Evolutionary conservation across 2,888 invertebrate genomes (phyloP).

Genomic region (Arrhopalites spinosus): DNA sequence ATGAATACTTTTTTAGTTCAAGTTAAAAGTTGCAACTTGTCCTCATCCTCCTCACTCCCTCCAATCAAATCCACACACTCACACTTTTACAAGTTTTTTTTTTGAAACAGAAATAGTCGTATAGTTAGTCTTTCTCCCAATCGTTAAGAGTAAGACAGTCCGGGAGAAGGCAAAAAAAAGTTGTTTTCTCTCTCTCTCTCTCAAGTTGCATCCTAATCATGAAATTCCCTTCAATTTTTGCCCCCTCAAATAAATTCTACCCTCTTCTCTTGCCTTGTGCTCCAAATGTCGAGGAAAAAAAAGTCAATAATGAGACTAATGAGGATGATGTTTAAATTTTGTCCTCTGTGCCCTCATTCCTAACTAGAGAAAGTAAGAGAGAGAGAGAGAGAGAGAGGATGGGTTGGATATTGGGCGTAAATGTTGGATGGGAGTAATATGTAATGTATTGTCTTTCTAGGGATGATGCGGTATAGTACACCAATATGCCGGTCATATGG

Average conservation of each 20-base stretch:
- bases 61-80: neutral
- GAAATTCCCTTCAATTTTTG: too few species aligned
- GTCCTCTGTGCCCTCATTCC: too few species aligned
- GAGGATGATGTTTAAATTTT: too few species aligned
- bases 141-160: slow-evolving; percentile 15
- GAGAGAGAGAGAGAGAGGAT: too few species aligned
- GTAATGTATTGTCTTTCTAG: slow-evolving; percentile 15
- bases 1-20: too few species aligned
- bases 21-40: neutral
- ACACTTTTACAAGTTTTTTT: neutral
- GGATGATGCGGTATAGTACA: slow-evolving; percentile 44
- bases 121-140: slow-evolving; percentile 1
- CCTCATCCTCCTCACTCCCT: neutral
- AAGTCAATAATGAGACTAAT: too few species aligned
- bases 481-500: slow-evolving; percentile 43
- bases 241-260: neutral
- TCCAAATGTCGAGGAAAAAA: too few species aligned
- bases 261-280: too few species aligned
- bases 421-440: too few species aligned
- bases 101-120: neutral
- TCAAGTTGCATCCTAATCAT: neutral
- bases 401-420: too few species aligned
- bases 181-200: neutral
- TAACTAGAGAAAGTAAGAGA: too few species aligned
- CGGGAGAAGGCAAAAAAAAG: neutral